Evolutionary conservation across 2,113 vertebrate species (phyloP), one percentile per base, ranked within the genome.

Genomic region (Dolichallabes microphthalmus): DNA sequence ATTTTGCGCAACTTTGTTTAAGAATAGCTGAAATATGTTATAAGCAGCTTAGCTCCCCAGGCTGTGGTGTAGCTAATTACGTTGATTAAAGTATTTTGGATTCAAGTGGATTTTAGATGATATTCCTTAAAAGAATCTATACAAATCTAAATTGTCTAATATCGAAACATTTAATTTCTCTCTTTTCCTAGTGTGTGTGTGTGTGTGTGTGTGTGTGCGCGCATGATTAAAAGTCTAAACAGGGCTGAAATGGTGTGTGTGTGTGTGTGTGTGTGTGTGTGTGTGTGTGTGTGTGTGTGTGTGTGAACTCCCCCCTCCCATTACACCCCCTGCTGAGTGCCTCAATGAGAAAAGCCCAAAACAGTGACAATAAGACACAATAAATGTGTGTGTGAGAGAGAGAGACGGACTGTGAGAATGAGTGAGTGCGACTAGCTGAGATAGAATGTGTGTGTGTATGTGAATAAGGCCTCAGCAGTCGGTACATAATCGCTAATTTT

Each of bases 401-500:
- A 61, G 80, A 86, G 82, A 87, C 53, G 3, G 50, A 68, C 63
- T 4, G 15, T 87, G 87, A 73, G 61, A 80, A 58, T 71, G 63
- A 58, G 63, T 60, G 66, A 76, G 77, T 14, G 25, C 27, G 55
- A 32, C 76, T 78, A 35, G 30, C 55, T 82, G 39, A 53, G 66
- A 11, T 68, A 58, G 75, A 25, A 53, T 39, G 68, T 79, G 74
- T 45, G 58, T 53, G 57, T 87, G 73, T 60, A 71, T 20, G 61
- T 39, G 82, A 73, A 84, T 61, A 53, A 82, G 66, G 85, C 57
- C 76, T 80, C 80, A 85, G 82, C 82, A 52, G 86, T 85, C 45
- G 68, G 84, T 84, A 85, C 80, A 86, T 0, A 1, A 82, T 64
- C 82, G 87, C 80, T 82, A 77, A 86, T 89, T 92, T 86, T 90